These are phyloP conservation scores for Conus betulinus DNA, from an alignment of 1,140 invertebrate genomes.

Conservation along the genomic window DNA sequence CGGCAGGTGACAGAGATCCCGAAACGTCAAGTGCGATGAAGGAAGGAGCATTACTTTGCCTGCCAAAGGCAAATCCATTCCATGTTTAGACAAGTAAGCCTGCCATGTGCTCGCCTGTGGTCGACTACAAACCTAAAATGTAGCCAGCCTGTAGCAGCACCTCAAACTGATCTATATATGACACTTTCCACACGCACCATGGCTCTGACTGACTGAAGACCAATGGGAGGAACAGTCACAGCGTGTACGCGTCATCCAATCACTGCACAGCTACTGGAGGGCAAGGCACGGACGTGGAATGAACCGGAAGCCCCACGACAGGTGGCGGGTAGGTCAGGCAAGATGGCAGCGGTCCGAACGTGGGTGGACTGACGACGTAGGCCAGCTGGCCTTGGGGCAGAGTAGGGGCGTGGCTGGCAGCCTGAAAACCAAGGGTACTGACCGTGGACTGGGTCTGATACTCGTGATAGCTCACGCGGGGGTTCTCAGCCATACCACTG, in stretches of 20 bases:
- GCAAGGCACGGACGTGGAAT: constrained; percentile 30
- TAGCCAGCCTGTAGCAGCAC: too few species aligned
- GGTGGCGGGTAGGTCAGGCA: constrained; percentile 35
- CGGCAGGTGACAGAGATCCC: too few species aligned
- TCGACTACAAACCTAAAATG: too few species aligned
- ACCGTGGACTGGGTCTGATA: constrained; percentile 41
- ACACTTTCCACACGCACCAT: too few species aligned
- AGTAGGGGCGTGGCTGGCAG: not conserved
- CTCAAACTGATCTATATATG: too few species aligned
- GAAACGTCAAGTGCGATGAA: too few species aligned
- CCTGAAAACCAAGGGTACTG: constrained; percentile 20
- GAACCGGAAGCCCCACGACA: constrained; percentile 14
- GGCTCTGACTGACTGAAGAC: too few species aligned
- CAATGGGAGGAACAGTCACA: not conserved
- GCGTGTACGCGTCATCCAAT: not conserved
- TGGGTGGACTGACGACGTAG: constrained; percentile 46
- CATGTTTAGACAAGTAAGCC: too few species aligned
- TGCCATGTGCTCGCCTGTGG: too few species aligned
- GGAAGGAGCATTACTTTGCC: too few species aligned
- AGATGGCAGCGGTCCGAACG: constrained; percentile 1
- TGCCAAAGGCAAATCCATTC: too few species aligned
- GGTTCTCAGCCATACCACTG: constrained; percentile 33
- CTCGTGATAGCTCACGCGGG: constrained; percentile 50
- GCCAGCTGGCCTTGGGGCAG: constrained; percentile 40
- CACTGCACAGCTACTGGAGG: constrained; percentile 47